Evolutionary conservation across 2,113 vertebrate genomes (phyloP).

Genomic region (Sprattus sprattus): DNA sequence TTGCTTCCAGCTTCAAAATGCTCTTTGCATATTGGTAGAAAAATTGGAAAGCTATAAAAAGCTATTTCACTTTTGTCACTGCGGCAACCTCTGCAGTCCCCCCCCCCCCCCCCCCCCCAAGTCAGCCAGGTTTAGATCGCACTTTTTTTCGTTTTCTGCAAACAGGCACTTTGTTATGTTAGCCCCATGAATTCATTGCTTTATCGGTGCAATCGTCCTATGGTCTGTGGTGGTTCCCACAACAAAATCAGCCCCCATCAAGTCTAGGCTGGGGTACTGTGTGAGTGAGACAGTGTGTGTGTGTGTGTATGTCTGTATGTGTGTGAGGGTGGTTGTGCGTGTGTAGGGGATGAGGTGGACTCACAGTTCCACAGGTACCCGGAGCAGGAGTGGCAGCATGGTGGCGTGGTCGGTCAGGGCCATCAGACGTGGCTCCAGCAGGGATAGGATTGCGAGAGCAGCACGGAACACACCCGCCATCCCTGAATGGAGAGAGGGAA

Average conservation of each 20-base stretch:
- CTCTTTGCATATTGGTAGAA: neutral
- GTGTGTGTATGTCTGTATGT: neutral
- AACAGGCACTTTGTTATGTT: neutral
- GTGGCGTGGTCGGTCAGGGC: slow-evolving; percentile 64
- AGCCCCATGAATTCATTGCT: neutral
- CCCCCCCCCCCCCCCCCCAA: neutral
- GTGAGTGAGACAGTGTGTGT: neutral
- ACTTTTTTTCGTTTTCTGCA: neutral
- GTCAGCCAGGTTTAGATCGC: neutral
- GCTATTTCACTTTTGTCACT: neutral
- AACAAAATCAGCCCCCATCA: neutral
- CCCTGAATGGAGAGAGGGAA: slow-evolving; percentile 51
- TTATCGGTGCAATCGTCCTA: neutral
- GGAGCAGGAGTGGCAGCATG: slow-evolving; percentile 63
- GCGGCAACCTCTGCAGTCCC: too few species aligned
- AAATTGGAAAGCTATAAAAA: slow-evolving; percentile 7
- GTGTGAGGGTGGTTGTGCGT: neutral
- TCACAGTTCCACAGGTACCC: slow-evolving; percentile 71
- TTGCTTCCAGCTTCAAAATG: neutral
- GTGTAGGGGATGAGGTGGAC: slow-evolving; percentile 33
- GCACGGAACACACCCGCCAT: slow-evolving; percentile 64
- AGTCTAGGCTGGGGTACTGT: neutral
- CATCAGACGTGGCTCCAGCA: slow-evolving; percentile 67
- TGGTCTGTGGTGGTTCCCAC: neutral
- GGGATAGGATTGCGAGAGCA: slow-evolving; percentile 63